These are phyloP conservation scores for Acanthurus leucopareius DNA, from an alignment of 2,797 vertebrate species.

Conservation along the genomic window DNA sequence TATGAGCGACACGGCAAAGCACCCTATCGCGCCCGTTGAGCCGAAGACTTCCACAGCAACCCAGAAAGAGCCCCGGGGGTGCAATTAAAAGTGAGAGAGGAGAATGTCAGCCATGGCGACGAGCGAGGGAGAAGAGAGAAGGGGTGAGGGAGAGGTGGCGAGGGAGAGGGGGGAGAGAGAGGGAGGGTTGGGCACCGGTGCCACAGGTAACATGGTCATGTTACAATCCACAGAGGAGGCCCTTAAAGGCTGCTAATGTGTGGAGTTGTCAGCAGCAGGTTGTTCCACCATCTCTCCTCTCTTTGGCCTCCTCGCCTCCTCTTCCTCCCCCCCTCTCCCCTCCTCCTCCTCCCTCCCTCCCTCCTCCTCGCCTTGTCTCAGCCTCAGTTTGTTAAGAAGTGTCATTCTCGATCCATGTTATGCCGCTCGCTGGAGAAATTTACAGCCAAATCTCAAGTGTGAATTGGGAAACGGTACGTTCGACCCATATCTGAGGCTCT, in stretches of 20 bases:
- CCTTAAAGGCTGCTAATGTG: constrained; percentile 78
- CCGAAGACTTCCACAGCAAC: constrained; percentile 78
- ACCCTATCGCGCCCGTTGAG: constrained; percentile 75
- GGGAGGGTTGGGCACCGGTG: constrained; percentile 36
- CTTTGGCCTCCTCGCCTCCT: constrained; percentile 17
- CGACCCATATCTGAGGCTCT: constrained; percentile 66
- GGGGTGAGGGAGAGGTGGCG: not conserved
- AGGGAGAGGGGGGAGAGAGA: no score
- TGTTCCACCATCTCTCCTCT: constrained; percentile 42
- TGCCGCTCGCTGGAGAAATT: constrained; percentile 40
- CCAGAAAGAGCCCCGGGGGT: constrained; percentile 76
- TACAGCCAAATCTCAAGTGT: constrained; percentile 45
- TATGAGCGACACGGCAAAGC: constrained; percentile 74
- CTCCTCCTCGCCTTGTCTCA: constrained; percentile 22
- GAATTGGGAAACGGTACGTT: constrained; percentile 28
- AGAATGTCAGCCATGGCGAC: constrained; percentile 81
- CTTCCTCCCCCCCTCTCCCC: not conserved
- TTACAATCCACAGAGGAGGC: constrained; percentile 76
- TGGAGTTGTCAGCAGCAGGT: constrained; percentile 70
- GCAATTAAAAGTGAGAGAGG: constrained; percentile 86
- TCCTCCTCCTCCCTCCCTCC: not conserved
- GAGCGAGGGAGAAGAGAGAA: constrained; percentile 36
- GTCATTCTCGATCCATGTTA: constrained; percentile 42
- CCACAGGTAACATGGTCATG: constrained; percentile 74
- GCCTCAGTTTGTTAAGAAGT: constrained; percentile 50